Percentiles rank a stretch among this genome's conserved stretches.
Evolutionary conservation across 2,113 vertebrate species (phyloP).

Genomic region (Alectura lathami): DNA sequence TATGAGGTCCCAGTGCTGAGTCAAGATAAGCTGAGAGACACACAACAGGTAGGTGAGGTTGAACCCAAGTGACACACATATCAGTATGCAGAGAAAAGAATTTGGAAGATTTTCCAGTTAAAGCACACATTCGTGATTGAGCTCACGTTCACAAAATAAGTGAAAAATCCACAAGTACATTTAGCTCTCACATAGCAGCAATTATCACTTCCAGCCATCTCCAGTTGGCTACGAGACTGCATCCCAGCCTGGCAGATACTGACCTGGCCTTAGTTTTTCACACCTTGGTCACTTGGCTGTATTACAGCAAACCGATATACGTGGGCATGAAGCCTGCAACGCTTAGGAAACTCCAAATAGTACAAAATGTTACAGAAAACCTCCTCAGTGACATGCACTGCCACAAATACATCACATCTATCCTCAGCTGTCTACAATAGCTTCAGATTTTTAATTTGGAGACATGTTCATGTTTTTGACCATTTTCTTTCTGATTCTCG

Average conservation of each 20-base stretch:
- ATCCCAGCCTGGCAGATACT: constrained; percentile 66
- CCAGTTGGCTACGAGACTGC: constrained; percentile 51
- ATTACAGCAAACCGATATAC: constrained; percentile 63
- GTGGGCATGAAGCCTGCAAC: constrained; percentile 64
- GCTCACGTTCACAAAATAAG: not conserved
- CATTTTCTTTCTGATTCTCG: constrained; percentile 1
- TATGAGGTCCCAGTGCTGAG: not conserved
- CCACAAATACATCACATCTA: constrained; percentile 30
- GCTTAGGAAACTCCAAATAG: constrained; percentile 61
- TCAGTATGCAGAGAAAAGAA: not conserved
- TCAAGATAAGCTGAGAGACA: not conserved
- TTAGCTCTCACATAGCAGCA: constrained; percentile 36
- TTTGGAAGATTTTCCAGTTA: not conserved
- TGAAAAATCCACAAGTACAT: constrained; percentile 17
- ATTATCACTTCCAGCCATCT: constrained; percentile 59
- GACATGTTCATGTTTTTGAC: constrained; percentile 13
- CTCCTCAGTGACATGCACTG: constrained; percentile 3
- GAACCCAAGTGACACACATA: not conserved
- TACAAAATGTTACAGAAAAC: constrained; percentile 60
- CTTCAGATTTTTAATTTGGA: constrained; percentile 38
- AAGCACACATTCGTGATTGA: fast-evolving
- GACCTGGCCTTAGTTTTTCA: constrained; percentile 73
- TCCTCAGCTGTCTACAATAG: constrained; percentile 19
- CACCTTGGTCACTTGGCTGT: constrained; percentile 68
- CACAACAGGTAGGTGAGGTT: not conserved